A percentile compares a stretch with the other conserved stretches of the same genome.
Conservation (phyloP, 2,113 vertebrate genomes). For the Epinephelus fuscoguttatus region DNA sequence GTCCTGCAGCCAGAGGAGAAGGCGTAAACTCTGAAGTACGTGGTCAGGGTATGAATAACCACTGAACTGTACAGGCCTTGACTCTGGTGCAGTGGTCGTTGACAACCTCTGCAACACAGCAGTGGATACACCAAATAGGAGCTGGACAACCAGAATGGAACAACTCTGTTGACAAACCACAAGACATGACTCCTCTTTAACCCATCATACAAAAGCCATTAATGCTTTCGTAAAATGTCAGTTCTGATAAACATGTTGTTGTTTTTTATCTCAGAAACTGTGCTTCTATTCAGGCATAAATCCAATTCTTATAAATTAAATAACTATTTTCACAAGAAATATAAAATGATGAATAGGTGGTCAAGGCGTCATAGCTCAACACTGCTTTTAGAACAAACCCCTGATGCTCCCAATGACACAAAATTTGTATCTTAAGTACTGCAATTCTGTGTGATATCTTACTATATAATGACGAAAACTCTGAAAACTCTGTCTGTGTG, state of each 20-base stretch:
- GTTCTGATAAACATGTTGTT: too few relatives aligned
- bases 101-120: constrained; percentile 50
- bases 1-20: constrained; percentile 45
- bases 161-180: background rate
- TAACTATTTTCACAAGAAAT: background rate
- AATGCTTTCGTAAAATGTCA: too few relatives aligned
- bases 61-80: constrained; percentile 40
- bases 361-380: background rate
- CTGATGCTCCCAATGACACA: background rate
- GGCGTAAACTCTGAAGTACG: constrained; percentile 61
- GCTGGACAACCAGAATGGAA: background rate
- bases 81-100: constrained; percentile 61
- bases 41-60: constrained; percentile 66
- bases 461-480: too few relatives aligned
- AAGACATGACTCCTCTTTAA: background rate
- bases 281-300: background rate
- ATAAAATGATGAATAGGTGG: background rate
- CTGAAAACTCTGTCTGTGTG: too few relatives aligned
- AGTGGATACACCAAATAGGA: constrained; percentile 22
- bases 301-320: constrained; percentile 2
- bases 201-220: background rate
- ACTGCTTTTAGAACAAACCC: background rate
- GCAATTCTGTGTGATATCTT: too few relatives aligned
- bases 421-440: background rate
- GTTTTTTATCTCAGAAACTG: background rate